These are phyloP conservation scores for Cetoscarus ocellatus DNA, from an alignment of 2,797 vertebrate genomes.

Conservation along the genomic window DNA sequence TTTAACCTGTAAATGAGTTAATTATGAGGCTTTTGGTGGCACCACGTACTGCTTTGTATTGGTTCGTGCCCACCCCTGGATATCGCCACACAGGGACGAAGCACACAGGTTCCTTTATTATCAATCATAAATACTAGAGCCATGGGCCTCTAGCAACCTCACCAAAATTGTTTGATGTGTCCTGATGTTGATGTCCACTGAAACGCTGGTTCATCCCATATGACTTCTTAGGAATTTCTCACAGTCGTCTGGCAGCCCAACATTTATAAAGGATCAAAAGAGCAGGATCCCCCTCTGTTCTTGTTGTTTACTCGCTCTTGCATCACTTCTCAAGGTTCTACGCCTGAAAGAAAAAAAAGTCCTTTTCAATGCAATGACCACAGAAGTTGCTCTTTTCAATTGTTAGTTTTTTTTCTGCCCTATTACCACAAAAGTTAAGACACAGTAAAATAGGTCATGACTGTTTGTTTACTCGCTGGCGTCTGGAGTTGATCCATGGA, in stretches of 20 bases:
- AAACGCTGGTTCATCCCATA: background rate
- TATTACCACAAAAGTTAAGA: background rate
- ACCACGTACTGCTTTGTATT: no score
- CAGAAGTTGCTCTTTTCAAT: background rate
- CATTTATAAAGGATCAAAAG: background rate
- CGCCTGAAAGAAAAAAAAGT: background rate
- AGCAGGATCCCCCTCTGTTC: background rate
- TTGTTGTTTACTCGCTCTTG: background rate
- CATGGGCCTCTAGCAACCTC: no score
- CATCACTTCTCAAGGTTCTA: background rate
- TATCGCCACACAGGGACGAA: no score
- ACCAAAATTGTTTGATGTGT: no score
- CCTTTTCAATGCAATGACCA: background rate
- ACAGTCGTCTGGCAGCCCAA: background rate
- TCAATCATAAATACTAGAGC: no score
- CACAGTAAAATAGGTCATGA: background rate
- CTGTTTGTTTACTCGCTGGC: conserved; percentile 32
- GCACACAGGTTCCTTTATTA: no score
- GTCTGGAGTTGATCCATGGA: conserved; percentile 28
- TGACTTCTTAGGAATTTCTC: background rate
- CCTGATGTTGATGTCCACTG: no score
- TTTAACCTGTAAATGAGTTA: no score
- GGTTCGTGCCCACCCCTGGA: no score
- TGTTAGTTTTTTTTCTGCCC: background rate
- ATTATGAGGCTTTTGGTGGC: no score